Evolutionary conservation across 2,888 invertebrate genomes (phyloP).

Genomic region (Zaprionus lineosus): DNA sequence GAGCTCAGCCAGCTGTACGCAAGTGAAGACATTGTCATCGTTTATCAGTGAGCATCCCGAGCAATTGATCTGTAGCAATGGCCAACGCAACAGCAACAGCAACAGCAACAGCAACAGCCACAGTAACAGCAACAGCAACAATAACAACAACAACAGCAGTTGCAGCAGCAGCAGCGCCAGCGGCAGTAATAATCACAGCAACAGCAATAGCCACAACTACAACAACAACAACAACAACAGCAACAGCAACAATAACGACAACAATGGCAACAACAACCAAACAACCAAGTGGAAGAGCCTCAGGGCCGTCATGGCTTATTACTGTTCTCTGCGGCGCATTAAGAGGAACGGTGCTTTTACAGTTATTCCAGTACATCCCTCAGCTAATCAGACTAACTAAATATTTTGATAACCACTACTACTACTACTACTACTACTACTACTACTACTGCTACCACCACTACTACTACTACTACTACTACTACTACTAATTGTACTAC

Average conservation of each 20-base stretch:
- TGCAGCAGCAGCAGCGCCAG: slow-evolving; percentile 18
- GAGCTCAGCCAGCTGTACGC: slow-evolving; percentile 55
- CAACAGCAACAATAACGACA: slow-evolving; percentile 2
- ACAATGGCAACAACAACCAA: slow-evolving; percentile 33
- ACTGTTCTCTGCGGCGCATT: slow-evolving; percentile 94
- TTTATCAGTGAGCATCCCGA: slow-evolving; percentile 70
- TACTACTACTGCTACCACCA: slow-evolving; percentile 27
- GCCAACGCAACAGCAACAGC: slow-evolving; percentile 1
- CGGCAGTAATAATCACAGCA: slow-evolving; percentile 6
- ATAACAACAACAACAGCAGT: background rate
- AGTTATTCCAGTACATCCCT: slow-evolving; percentile 42
- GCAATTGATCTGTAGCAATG: slow-evolving; percentile 34
- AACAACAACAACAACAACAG: slow-evolving; percentile 6
- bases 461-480: slow-evolving; percentile 24
- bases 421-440: too few relatives aligned
- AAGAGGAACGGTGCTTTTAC: slow-evolving; percentile 88
- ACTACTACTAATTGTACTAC: slow-evolving; percentile 30
- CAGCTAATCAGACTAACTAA: slow-evolving; percentile 38
- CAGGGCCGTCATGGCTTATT: slow-evolving; percentile 94
- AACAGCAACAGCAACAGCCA: background rate
- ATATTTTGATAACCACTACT: too few relatives aligned
- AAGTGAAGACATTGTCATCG: slow-evolving; percentile 67
- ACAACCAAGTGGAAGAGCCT: slow-evolving; percentile 92
- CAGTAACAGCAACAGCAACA: slow-evolving; percentile 6
- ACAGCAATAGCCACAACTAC: slow-evolving; percentile 5